These are phyloP conservation scores for Furcifer pardalis DNA, from an alignment of 2,797 vertebrate species.

Conservation along the genomic window DNA sequence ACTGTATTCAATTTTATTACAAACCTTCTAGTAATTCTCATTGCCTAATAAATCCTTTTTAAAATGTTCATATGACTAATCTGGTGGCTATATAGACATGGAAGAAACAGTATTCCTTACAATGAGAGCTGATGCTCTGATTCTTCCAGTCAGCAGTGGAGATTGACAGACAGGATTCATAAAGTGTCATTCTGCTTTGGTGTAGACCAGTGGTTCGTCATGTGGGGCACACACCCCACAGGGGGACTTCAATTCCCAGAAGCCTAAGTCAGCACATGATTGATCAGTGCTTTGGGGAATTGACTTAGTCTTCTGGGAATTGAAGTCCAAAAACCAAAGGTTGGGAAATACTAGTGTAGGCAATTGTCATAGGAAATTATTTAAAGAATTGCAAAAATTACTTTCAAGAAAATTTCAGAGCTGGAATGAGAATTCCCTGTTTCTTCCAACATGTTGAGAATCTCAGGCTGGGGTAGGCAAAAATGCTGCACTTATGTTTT, in stretches of 20 bases:
- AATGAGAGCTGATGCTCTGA: not conserved
- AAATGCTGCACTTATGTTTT: not conserved
- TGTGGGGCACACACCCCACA: too few relatives aligned
- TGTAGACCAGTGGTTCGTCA: too few relatives aligned
- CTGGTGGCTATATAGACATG: not conserved
- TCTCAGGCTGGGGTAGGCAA: too few relatives aligned
- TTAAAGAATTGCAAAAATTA: conserved; percentile 66
- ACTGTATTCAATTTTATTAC: not conserved
- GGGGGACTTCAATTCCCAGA: too few relatives aligned
- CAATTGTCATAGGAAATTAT: conserved; percentile 66
- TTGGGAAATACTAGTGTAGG: too few relatives aligned
- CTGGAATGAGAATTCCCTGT: conserved; percentile 35
- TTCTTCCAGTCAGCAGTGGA: conserved; percentile 68
- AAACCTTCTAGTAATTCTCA: not conserved
- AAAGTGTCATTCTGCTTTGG: not conserved
- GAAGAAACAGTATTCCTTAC: not conserved
- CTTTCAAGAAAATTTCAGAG: conserved; percentile 54
- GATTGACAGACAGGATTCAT: conserved; percentile 67
- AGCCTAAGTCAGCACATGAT: too few relatives aligned
- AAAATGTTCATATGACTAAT: not conserved
- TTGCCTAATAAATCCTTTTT: not conserved
- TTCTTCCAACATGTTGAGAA: conserved; percentile 1
- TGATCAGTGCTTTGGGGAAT: too few relatives aligned
- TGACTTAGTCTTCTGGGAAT: too few relatives aligned
- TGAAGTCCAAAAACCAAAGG: too few relatives aligned